Evolutionary conservation across 2,113 vertebrate species (phyloP).

Genomic region (Pelmatolapia mariae): DNA sequence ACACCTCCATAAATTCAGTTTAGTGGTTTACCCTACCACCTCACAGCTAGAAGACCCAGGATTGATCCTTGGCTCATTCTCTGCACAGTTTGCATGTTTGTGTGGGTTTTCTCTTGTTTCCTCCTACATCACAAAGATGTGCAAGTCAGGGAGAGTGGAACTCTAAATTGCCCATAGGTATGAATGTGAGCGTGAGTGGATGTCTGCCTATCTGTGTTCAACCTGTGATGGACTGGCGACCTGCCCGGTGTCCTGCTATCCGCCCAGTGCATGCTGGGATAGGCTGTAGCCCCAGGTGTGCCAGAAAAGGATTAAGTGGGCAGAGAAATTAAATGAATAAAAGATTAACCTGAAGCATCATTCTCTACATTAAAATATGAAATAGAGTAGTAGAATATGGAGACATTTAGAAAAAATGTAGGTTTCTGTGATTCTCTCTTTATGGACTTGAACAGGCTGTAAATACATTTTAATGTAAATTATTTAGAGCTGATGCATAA

Average conservation of each 20-base stretch:
- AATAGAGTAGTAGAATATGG: neutral
- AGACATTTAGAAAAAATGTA: neutral
- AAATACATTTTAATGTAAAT: neutral
- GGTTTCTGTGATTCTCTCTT: neutral
- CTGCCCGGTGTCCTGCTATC: slow-evolving; percentile 38
- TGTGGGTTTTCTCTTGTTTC: slow-evolving; percentile 43
- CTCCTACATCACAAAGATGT: slow-evolving; percentile 30
- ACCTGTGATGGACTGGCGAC: slow-evolving; percentile 37
- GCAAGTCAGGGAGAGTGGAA: slow-evolving; percentile 33
- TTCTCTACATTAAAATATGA: neutral
- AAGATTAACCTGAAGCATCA: neutral
- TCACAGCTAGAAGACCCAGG: slow-evolving; percentile 6
- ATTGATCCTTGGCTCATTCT: slow-evolving; percentile 37
- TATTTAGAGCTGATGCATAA: neutral
- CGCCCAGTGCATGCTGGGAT: slow-evolving; percentile 50
- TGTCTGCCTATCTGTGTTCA: slow-evolving; percentile 40
- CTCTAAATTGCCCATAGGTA: slow-evolving; percentile 35
- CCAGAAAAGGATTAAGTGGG: slow-evolving; percentile 29
- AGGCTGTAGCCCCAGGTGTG: slow-evolving; percentile 30
- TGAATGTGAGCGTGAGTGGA: slow-evolving; percentile 30
- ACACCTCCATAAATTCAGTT: neutral
- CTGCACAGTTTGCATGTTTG: slow-evolving; percentile 17
- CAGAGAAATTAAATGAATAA: slow-evolving; percentile 24
- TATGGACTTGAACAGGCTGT: neutral
- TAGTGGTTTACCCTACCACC: neutral